Percentiles rank a stretch among this genome's conserved stretches.
These are phyloP conservation scores for Hecatera dysodea DNA, from an alignment of 2,888 invertebrate species.

Conservation along the genomic window DNA sequence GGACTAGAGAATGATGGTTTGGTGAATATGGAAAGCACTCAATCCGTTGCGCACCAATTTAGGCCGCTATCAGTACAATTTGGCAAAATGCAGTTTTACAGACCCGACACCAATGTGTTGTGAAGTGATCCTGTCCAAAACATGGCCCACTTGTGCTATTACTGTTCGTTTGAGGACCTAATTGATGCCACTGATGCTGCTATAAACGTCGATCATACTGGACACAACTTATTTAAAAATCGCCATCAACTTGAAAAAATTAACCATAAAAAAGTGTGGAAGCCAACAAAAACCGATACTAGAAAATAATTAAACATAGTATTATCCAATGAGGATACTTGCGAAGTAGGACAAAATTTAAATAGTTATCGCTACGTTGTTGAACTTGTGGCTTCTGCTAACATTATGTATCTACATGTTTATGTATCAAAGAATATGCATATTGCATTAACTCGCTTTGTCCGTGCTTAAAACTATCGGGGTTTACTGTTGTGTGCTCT, in stretches of 20 bases:
- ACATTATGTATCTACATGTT: conserved; percentile 58
- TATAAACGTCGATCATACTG: too few relatives aligned
- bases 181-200: too few relatives aligned
- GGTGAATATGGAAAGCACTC: too few relatives aligned
- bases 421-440: conserved; percentile 66
- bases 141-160: too few relatives aligned
- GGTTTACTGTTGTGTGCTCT: conserved; percentile 37
- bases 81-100: too few relatives aligned
- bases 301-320: conserved; percentile 51
- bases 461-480: conserved; percentile 50
- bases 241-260: neutral
- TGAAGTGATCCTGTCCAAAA: too few relatives aligned
- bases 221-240: too few relatives aligned
- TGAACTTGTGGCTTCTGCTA: conserved; percentile 63
- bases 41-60: too few relatives aligned
- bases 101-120: too few relatives aligned
- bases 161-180: too few relatives aligned
- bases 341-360: conserved; percentile 75
- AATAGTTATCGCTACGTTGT: conserved; percentile 72
- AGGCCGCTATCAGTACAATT: too few relatives aligned
- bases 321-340: conserved; percentile 58
- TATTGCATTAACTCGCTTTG: conserved; percentile 64
- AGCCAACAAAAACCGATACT: conserved; percentile 22
- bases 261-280: neutral
- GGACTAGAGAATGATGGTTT: neutral